These are phyloP conservation scores for Hipposideros larvatus DNA, from an alignment of 2,797 vertebrate genomes.

Conservation along the genomic window DNA sequence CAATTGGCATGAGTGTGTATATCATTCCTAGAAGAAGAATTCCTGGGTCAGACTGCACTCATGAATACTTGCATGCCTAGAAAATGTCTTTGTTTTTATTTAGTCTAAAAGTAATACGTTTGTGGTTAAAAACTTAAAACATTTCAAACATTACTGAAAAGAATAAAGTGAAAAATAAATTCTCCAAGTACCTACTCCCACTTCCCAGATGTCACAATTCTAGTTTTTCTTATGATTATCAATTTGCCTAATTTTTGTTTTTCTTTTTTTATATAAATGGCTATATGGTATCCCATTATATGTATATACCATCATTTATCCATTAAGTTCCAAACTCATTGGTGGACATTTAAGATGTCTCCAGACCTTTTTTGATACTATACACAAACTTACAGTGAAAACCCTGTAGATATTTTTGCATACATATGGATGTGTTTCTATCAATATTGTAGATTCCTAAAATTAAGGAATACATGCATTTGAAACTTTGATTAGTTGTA, in stretches of 20 bases:
- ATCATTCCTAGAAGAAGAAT: background rate
- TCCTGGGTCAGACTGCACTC: background rate
- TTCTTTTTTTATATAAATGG: background rate
- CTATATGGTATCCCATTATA: background rate
- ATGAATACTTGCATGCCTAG: background rate
- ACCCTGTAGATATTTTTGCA: background rate
- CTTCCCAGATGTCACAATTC: background rate
- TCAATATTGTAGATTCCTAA: background rate
- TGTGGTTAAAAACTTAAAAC: constrained; percentile 30
- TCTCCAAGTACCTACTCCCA: background rate
- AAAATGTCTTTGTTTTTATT: background rate
- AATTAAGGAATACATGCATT: background rate
- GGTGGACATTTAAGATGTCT: constrained; percentile 5
- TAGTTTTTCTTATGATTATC: constrained; percentile 21
- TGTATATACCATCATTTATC: background rate
- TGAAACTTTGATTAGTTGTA: constrained; percentile 15
- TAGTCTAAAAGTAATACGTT: constrained; percentile 10
- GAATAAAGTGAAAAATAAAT: constrained; percentile 16
- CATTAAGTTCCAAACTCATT: background rate
- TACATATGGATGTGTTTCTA: background rate
- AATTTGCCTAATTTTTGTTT: constrained; percentile 12
- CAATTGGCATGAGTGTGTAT: background rate
- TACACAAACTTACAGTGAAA: background rate
- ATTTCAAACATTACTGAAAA: constrained; percentile 25
- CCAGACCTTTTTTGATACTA: background rate